Evolutionary conservation across 2,113 vertebrate genomes (phyloP).

Genomic region (Chionis minor): DNA sequence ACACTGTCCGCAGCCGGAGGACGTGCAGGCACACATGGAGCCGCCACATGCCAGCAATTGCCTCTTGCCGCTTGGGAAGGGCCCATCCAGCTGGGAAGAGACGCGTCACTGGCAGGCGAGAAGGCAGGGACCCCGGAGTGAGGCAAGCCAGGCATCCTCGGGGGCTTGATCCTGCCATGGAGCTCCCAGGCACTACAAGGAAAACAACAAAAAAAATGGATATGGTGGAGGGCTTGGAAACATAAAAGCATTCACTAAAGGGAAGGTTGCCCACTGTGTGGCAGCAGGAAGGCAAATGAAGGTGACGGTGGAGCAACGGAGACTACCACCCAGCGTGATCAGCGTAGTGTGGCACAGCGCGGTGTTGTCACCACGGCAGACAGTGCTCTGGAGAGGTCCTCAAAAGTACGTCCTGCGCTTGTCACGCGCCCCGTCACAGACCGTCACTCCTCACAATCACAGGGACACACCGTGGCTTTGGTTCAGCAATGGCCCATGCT

Average conservation of each 20-base stretch:
- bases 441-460: rapidly evolving
- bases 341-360: rapidly evolving
- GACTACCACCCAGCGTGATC: not conserved
- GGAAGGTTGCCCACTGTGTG: too few relatives aligned
- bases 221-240: too few relatives aligned
- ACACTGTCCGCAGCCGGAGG: not conserved
- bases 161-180: not conserved
- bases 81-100: too few relatives aligned
- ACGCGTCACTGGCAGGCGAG: too few relatives aligned
- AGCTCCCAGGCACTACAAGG: not conserved
- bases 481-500: rapidly evolving
- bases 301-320: too few relatives aligned
- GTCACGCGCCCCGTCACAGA: rapidly evolving
- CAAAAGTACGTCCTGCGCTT: not conserved
- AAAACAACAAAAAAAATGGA: not conserved
- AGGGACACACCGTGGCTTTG: not conserved
- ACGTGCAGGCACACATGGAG: rapidly evolving
- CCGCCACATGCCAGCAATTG: rapidly evolving
- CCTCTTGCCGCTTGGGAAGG: not conserved
- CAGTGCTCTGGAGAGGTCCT: not conserved
- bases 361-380: rapidly evolving
- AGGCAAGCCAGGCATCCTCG: not conserved
- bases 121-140: not conserved
- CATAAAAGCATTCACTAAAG: not conserved
- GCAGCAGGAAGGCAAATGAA: not conserved